These are phyloP conservation scores for Atta cephalotes DNA, from an alignment of 1,140 invertebrate species.

Conservation along the genomic window DNA sequence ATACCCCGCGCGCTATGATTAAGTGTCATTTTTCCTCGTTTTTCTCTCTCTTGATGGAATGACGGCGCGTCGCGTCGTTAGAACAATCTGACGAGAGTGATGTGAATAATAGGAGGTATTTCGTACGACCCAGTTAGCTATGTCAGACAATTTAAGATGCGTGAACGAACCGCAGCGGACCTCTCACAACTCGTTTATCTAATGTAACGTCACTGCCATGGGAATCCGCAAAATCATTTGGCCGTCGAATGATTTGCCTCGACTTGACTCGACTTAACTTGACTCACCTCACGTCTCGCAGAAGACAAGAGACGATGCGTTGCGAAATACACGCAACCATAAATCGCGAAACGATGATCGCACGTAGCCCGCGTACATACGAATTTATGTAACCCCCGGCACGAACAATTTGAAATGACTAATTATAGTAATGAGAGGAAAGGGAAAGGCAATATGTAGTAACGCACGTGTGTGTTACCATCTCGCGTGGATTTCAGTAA, in stretches of 20 bases:
- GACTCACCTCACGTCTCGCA: background rate
- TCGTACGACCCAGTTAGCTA: conserved; percentile 52
- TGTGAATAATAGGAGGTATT: conserved; percentile 49
- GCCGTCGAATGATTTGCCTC: conserved; percentile 49
- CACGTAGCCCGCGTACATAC: conserved; percentile 49
- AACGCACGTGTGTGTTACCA: conserved; percentile 48
- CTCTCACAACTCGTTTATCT: conserved; percentile 53
- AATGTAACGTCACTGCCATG: conserved; percentile 61
- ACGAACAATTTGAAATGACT: conserved; percentile 74
- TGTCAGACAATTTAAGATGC: conserved; percentile 56
- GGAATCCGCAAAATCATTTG: conserved; percentile 63
- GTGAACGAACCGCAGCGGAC: conserved; percentile 41
- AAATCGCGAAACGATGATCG: conserved; percentile 66
- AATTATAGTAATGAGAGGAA: conserved; percentile 77
- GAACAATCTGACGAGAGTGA: conserved; percentile 46
- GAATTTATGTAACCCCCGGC: conserved; percentile 71
- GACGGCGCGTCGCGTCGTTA: background rate
- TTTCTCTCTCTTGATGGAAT: background rate
- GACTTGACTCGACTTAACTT: background rate
- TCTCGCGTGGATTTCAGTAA: conserved; percentile 42
- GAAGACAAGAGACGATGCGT: conserved; percentile 21
- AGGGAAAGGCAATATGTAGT: conserved; percentile 72
- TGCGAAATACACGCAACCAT: conserved; percentile 61
- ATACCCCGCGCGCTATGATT: conserved; percentile 32
- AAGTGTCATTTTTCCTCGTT: conserved; percentile 40